These are phyloP conservation scores for Bugulina stolonifera DNA, from an alignment of 2,888 invertebrate genomes.

Conservation along the genomic window DNA sequence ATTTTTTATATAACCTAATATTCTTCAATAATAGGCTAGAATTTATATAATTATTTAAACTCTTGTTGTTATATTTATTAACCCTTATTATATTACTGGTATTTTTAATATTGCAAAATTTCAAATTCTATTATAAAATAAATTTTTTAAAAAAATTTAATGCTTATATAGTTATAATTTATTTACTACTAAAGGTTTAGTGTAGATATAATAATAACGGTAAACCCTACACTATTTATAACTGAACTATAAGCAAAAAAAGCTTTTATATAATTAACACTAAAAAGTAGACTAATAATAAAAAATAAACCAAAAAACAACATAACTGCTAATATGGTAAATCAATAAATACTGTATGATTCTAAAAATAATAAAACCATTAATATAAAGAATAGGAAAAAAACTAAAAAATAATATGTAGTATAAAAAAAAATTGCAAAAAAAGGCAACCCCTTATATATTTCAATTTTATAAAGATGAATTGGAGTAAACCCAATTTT, in stretches of 20 bases:
- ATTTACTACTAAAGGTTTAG: neutral
- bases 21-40: too few species aligned
- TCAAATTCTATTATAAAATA: neutral
- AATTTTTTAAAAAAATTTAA: neutral
- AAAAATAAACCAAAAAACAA: neutral
- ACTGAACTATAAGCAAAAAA: neutral
- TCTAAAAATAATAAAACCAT: neutral
- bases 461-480: neutral
- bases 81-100: neutral
- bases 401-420: neutral
- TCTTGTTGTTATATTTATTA: too few species aligned
- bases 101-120: too few species aligned
- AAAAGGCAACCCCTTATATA: neutral
- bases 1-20: too few species aligned
- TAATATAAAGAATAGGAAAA: neutral
- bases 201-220: neutral
- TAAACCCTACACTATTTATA: too few species aligned
- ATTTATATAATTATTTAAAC: too few species aligned
- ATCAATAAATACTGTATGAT: too few species aligned
- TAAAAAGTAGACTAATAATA: neutral
- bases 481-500: neutral
- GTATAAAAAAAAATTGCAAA: neutral
- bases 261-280: neutral
- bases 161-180: neutral
- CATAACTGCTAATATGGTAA: neutral